Base-by-base conservation (phyloP, 2,113 vertebrate species). In the Macroglossus sobrinus region DNA sequence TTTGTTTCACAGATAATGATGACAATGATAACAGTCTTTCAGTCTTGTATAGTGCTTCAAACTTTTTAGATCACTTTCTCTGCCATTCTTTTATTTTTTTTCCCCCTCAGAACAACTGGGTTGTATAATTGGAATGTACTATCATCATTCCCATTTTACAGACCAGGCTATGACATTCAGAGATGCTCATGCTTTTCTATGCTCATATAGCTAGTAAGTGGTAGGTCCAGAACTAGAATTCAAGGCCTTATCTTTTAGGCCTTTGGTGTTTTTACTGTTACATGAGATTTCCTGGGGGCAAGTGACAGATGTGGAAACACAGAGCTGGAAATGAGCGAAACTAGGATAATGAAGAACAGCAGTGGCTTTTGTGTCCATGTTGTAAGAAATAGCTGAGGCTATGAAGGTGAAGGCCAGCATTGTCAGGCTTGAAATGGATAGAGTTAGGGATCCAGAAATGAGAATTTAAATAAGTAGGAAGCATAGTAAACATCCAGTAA, bases 1-100 rank as follows among this genome's bases (percentile, higher is more conserved):
- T 82, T 93, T 93, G 91, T 95, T 92, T 96, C 38, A 40, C 26
- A 75, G 88, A 82, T 86, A 84, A 89, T 75, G 55, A 33, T 66
- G 55, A 9, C 5, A 19, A 47, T 38, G 40, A 75, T 38, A 64
- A 43, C 35, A 68, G 53, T 57, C 61, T 93, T 50, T 87, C 30
- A 91, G 68, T 69, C 79, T 96, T 35, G 28, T 64, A 76, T 26
- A 22, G 18, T 16, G n/a, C 81, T 90, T 93, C 53, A 7, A 40
- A 19, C 14, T 64, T 63, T 92, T 84, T 69, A 94, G 68, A 86
- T 89, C 21, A 61, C 35, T 74, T 92, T 38, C 43, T 90, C 75
- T 61, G 55, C 3, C 5, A 7, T 66, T n/a, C 38, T 76, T 21
- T 84, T 76, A 45, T 76, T 68, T 68, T 84, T 53, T 76, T 40